These are phyloP conservation scores for Steatornis caripensis DNA, from an alignment of 2,113 vertebrate genomes.

Conservation along the genomic window DNA sequence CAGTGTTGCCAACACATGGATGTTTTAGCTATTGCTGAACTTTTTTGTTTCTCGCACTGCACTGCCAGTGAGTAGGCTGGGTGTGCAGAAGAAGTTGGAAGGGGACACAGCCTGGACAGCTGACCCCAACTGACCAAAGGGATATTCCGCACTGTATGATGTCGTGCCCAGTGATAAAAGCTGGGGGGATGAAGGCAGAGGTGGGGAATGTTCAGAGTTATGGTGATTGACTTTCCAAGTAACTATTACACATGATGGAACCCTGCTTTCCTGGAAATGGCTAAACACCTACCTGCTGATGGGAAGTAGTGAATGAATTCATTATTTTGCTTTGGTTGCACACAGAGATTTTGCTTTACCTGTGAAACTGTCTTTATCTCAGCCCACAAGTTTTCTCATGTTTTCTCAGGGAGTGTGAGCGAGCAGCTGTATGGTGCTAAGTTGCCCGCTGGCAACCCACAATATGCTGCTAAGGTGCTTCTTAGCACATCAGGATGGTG, in stretches of 20 bases:
- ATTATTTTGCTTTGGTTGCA: background rate
- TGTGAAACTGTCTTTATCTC: background rate
- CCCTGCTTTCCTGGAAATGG: background rate
- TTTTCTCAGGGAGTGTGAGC: background rate
- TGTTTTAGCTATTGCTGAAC: background rate
- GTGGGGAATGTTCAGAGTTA: background rate
- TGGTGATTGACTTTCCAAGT: background rate
- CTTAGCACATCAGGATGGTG: background rate
- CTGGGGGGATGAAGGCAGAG: background rate
- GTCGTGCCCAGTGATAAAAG: background rate
- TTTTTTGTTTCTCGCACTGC: background rate
- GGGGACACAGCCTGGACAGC: background rate
- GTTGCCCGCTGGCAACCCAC: background rate
- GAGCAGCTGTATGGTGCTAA: background rate
- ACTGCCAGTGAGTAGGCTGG: background rate
- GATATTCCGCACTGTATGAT: background rate
- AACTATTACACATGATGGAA: background rate
- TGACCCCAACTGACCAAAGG: background rate
- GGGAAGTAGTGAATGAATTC: background rate
- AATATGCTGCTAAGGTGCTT: background rate
- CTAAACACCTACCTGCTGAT: background rate
- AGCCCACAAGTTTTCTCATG: background rate
- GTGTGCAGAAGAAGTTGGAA: background rate
- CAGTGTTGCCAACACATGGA: background rate
- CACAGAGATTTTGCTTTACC: background rate